Base-by-base conservation (phyloP, 2,113 vertebrate species). In the Microcebus lehilahytsara region DNA sequence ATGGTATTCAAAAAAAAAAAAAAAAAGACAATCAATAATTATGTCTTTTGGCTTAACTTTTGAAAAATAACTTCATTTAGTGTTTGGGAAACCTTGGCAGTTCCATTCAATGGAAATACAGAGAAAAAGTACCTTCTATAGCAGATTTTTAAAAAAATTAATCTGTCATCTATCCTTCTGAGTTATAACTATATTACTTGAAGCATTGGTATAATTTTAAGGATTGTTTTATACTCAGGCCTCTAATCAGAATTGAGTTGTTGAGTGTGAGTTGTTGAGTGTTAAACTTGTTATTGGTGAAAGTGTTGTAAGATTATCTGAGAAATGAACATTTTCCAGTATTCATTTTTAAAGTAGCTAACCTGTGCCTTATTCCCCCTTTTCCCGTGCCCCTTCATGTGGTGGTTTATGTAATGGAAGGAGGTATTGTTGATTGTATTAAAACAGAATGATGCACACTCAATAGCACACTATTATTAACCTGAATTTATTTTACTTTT, bases 61-160 rank as follows among this genome's bases (percentile, higher is more conserved):
- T 69, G 67, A 89, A 96, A 93, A 53, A 37, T 91, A 80, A 72
- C 10, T 78, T 37, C 8, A 19, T 69, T 3, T 84, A 53, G 8
- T 89, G 49, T 94, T 90, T 96, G 23, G 25, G 27, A 92, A 96
- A 93, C 2, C 40, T 67, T 88, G 37, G 4, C 11, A 72, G 4
- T 89, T 94, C n/a, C 27, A 60, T 32, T 93, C 72, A 83, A 40
- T 64, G 40, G 83, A 89, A 96, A 89, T 72, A 23, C 17, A 80
- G 66, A 20, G 25, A 46, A 91, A 85, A 74, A 42, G n/a, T 56
- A 58, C 5, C 20, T 62, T 84, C 23, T 60, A n/a, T 17, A 85
- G 19, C 13, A 92, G 32, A 84, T 74, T 83, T 46, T 46, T 46
- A 9, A 46, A 46, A 46, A 46, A 46, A 72, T 81, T 62, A 46